A percentile compares a stretch with the other conserved stretches of the same genome.
Evolutionary conservation across 1,140 invertebrate species (phyloP).

Genomic region (Acromyrmex echinatior): DNA sequence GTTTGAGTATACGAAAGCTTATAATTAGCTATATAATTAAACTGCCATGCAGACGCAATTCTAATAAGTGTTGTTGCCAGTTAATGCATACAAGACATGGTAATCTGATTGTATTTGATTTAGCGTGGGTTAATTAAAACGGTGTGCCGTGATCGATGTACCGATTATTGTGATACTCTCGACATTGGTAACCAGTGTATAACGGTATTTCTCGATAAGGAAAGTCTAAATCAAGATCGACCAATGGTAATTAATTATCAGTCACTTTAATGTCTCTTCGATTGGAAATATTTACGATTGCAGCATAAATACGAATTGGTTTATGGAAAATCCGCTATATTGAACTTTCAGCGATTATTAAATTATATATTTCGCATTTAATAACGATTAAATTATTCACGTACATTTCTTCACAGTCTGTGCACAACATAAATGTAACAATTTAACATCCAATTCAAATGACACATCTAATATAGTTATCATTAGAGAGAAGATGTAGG

Average conservation of each 20-base stretch:
- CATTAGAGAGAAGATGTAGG: not conserved
- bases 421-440: not conserved
- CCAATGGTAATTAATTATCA: constrained; percentile 64
- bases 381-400: not conserved
- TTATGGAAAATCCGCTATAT: not conserved
- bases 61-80: constrained; percentile 36
- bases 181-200: constrained; percentile 67
- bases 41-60: not conserved
- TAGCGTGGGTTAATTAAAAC: constrained; percentile 64
- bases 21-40: not conserved
- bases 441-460: not conserved
- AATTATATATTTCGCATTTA: not conserved
- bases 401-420: not conserved
- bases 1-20: not conserved
- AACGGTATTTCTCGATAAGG: constrained; percentile 66
- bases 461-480: not conserved
- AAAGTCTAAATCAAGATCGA: constrained; percentile 47
- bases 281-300: constrained; percentile 15
- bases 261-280: constrained; percentile 34
- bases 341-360: not conserved
- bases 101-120: constrained; percentile 60
- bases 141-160: constrained; percentile 55
- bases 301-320: not conserved
- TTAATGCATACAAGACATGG: constrained; percentile 6
- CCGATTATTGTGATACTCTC: constrained; percentile 59